Evolutionary conservation across 1,140 invertebrate genomes (phyloP), one percentile per base, ranked within the genome.

Genomic region (Brachionus koreanus): DNA sequence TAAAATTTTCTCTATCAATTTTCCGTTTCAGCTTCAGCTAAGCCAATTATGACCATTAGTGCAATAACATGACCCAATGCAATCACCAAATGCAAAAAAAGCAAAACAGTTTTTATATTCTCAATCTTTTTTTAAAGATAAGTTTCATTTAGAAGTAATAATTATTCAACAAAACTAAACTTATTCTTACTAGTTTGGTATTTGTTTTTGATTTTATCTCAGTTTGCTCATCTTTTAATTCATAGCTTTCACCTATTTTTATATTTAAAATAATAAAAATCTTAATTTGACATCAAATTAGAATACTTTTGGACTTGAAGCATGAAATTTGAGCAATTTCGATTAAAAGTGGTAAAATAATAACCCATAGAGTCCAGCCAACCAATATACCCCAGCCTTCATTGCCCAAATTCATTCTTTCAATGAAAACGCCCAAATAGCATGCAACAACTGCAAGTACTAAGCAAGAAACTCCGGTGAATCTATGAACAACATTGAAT

Each of bases 391-490:
- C 76, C 76, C 76, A 79, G 10, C 76, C 76, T 25, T 61, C 33
- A 43, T 37, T 13, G 29, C 76, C 76, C 25, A 79, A 65, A 19
- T 61, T 39, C 76, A 79, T 79, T 57, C 49, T 57, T 13, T 65
- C 61, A 12, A 79, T 79, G 25, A 65, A 61, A 23, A 79, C 52
- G 57, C 76, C 76, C 35, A 79, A 65, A 52, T 49, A 77, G 23
- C 65, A 69, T 7, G 65, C 35, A 61, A 65, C 33, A 33, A 39
- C 37, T 2, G 76, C 49, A 23, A 79, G 29, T 23, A 12, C 25
- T 19, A 79, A n/a, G n/a, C 33, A 39, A 10, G 76, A 79, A 25
- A 79, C 35, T 57, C 76, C 76, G 0, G 61, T 57, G 35, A 61
- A 42, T 79, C 33, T 61, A 16, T 79, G 76, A 12, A 79, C 10